Evolutionary conservation across 1,140 invertebrate genomes (phyloP), one percentile per base, ranked within the genome.

Genomic region (Xylocopa sonorina): DNA sequence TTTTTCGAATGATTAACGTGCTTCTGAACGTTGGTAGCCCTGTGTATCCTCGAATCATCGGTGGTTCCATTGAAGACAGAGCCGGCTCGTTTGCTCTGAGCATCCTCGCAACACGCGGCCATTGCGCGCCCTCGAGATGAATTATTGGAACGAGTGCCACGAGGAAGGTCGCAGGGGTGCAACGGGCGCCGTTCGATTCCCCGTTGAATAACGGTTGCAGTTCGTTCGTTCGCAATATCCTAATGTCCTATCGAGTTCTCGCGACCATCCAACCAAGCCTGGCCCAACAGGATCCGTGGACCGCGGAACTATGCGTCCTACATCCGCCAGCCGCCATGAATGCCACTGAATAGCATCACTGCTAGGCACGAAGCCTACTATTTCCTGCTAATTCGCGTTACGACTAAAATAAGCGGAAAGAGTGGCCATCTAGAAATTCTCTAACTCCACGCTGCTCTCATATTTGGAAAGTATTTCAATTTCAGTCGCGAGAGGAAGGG

Each of bases 151-250:
- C 58, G 58, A 60, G 27, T 51, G 78, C 18, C 29, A 53, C 41
- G 72, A 50, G 24, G 60, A 53, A 32, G 62, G 41, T 58, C 38
- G 74, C 74, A 58, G 68, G 50, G 63, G 48, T 34, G 62, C 43
- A 74, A 74, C 72, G 72, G 41, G 16, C 21, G 69, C 27, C 29
- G 53, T 72, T 62, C 73, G 74, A 58, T 77, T 58, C 27, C 16
- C 43, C 29, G 51, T 50, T 69, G 75, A 77, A 69, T 68, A 77
- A 69, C 66, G 75, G 43, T 4, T 16, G 38, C 27, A 3, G 53
- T 66, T 58, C 75, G 66, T 69, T 77, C 66, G 24, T 29, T 60
- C 66, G 82, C 74, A 84, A 84, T 84, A 78, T 62, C 82, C 82
- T 84, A 84, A 84, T 84, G 79, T 73, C 64, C 74, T 81, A 81